A percentile compares a stretch with the other conserved stretches of the same genome.
These are phyloP conservation scores for Aradophagus sp. DNA, from an alignment of 1,140 invertebrate genomes.

Conservation along the genomic window DNA sequence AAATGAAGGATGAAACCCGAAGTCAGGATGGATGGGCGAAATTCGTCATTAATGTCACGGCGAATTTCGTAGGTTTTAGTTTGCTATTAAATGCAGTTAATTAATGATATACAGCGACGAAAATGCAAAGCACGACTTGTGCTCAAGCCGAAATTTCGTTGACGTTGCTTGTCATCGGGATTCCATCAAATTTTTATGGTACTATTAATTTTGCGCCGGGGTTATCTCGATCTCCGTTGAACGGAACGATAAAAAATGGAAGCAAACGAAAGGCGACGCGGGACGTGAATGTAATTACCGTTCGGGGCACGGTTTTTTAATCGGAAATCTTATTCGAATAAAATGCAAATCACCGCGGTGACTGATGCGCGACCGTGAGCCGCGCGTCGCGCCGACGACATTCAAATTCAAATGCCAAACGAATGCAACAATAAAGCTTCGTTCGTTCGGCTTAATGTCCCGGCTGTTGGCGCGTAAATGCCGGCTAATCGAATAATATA, in stretches of 20 bases:
- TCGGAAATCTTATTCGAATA: slow-evolving; percentile 39
- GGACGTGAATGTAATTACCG: no score
- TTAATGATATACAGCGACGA: no score
- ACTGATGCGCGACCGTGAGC: slow-evolving; percentile 20
- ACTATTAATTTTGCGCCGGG: slow-evolving; percentile 33
- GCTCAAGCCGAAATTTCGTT: no score
- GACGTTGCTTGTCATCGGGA: slow-evolving; percentile 22
- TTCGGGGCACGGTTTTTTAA: slow-evolving; percentile 27
- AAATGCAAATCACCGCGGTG: slow-evolving; percentile 32
- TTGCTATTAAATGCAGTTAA: no score
- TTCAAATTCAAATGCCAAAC: no score
- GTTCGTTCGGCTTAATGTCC: slow-evolving; percentile 11
- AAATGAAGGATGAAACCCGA: no score
- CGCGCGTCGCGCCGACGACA: slow-evolving; percentile 3
- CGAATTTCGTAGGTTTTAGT: no score
- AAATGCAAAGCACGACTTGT: no score
- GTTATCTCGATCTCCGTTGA: slow-evolving; percentile 27
- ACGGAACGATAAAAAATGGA: slow-evolving; percentile 14
- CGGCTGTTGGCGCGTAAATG: slow-evolving; percentile 13
- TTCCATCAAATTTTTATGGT: slow-evolving; percentile 24
- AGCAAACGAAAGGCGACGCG: slow-evolving; percentile 12
- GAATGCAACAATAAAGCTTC: slow-evolving; percentile 20
- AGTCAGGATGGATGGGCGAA: no score
- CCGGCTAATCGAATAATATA: slow-evolving; percentile 31
- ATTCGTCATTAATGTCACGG: no score